Percentiles rank a stretch among this genome's conserved stretches.
These are phyloP conservation scores for Corythoichthys intestinalis DNA, from an alignment of 2,113 vertebrate species.

Conservation along the genomic window DNA sequence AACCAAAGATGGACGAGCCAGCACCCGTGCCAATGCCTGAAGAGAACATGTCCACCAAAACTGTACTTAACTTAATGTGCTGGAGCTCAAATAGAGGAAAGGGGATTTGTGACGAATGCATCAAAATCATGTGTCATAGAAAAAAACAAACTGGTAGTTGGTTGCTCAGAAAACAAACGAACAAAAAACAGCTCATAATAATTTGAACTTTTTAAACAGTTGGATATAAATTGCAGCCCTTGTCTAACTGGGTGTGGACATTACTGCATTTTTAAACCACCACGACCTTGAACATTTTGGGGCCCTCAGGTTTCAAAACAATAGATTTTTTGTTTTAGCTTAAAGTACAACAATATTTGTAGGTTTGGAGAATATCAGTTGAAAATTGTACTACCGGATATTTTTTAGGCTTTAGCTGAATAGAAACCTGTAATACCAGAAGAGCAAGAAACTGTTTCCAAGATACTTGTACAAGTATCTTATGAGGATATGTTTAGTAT, in stretches of 20 bases:
- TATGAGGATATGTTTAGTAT: too few relatives aligned
- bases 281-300: too few relatives aligned
- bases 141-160: background rate
- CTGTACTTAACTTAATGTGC: background rate
- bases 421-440: background rate
- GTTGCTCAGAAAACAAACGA: too few relatives aligned
- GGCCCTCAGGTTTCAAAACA: background rate
- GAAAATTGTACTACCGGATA: background rate
- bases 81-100: background rate
- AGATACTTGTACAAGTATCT: too few relatives aligned
- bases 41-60: conserved; percentile 6
- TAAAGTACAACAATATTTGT: background rate
- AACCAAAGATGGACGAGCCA: conserved; percentile 78
- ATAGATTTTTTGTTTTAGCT: background rate
- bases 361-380: background rate
- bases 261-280: too few relatives aligned
- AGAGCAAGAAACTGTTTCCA: too few relatives aligned
- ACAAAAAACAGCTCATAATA: too few relatives aligned
- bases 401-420: background rate
- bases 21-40: conserved; percentile 77
- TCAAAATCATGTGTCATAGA: background rate
- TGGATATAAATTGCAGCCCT: too few relatives aligned
- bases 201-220: too few relatives aligned
- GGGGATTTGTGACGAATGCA: background rate
- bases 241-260: too few relatives aligned